Conservation (phyloP, 2,113 vertebrate genomes). For the Petromus typicus region DNA sequence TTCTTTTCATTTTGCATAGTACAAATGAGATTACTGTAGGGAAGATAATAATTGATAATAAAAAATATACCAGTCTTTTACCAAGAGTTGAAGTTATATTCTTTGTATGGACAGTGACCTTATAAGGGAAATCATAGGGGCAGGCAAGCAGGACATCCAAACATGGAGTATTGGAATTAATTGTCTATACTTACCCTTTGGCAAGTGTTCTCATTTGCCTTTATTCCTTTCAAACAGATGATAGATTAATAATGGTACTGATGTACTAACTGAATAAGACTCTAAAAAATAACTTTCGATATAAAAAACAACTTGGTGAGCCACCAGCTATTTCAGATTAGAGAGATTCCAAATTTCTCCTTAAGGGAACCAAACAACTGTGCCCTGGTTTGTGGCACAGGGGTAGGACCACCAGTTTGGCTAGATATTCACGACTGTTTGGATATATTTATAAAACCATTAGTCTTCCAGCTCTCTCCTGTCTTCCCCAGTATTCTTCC, state of each 20-base stretch:
- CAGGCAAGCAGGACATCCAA: neutral
- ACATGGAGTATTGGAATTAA: neutral
- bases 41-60: neutral
- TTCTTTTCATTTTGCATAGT: neutral
- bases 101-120: neutral
- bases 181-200: neutral
- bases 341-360: neutral
- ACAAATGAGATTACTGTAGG: neutral
- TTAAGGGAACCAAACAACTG: too few relatives aligned
- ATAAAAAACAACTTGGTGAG: neutral
- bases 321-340: neutral
- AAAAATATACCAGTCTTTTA: neutral
- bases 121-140: neutral
- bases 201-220: neutral
- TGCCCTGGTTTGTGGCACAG: too few relatives aligned
- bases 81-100: slow-evolving; percentile 3
- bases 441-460: neutral
- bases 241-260: neutral
- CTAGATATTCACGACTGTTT: neutral
- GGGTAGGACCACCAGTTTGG: too few relatives aligned
- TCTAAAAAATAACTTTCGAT: neutral
- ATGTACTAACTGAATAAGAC: neutral
- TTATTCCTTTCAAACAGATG: slow-evolving; percentile 49
- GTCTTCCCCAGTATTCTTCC: neutral
- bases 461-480: neutral